Conservation (phyloP, 2,797 vertebrate species). For the Silurus lanzhouensis region DNA sequence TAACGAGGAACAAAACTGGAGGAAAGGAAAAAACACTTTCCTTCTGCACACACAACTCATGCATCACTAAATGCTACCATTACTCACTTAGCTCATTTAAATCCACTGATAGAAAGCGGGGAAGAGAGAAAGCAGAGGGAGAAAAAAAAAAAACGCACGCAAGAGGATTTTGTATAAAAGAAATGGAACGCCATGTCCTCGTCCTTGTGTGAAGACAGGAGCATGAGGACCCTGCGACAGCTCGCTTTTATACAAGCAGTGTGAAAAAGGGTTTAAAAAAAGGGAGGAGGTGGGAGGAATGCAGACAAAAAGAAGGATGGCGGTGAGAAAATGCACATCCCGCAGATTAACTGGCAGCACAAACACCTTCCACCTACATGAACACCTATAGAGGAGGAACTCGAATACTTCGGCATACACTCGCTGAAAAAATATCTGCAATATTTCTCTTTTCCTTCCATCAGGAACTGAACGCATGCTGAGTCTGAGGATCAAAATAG, state of each 20-base stretch:
- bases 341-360: slow-evolving; percentile 6
- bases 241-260: slow-evolving; percentile 22
- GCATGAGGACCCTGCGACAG: slow-evolving; percentile 29
- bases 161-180: neutral
- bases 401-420: neutral
- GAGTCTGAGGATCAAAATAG: neutral
- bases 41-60: slow-evolving; percentile 58
- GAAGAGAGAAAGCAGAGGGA: neutral
- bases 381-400: slow-evolving; percentile 23
- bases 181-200: neutral
- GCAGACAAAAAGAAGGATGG: slow-evolving; percentile 2
- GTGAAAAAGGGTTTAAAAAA: slow-evolving; percentile 33
- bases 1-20: slow-evolving; percentile 46
- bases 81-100: slow-evolving; percentile 58
- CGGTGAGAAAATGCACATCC: neutral
- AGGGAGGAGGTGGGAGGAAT: slow-evolving; percentile 41
- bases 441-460: neutral
- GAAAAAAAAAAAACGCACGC: neutral
- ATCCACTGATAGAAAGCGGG: slow-evolving; percentile 37
- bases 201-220: slow-evolving; percentile 42
- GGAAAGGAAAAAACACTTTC: slow-evolving; percentile 41
- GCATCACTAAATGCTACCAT: slow-evolving; percentile 58
- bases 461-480: neutral
- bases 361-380: slow-evolving; percentile 44
- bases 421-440: neutral